Conservation (phyloP, 2,113 vertebrate genomes). For the Corythaeola cristata region DNA sequence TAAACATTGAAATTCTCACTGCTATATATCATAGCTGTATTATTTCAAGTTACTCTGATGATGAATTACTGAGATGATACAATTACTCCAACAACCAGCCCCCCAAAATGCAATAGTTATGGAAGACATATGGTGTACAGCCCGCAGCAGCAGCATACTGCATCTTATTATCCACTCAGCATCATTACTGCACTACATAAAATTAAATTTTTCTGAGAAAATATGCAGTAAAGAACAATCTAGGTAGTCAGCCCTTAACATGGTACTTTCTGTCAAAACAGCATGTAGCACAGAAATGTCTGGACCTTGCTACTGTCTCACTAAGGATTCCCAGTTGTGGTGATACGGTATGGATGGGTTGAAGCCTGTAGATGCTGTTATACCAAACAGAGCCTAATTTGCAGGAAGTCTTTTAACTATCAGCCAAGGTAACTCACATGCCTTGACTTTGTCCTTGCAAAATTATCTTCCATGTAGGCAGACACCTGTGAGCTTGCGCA, state of each 20-base stretch:
- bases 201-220: conserved; percentile 51
- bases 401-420: not conserved
- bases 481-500: not conserved
- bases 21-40: not conserved
- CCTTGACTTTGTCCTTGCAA: not conserved
- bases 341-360: not conserved
- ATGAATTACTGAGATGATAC: conserved; percentile 55
- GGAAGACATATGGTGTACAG: conserved; percentile 74
- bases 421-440: not conserved
- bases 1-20: not conserved
- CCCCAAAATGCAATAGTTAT: conserved; percentile 66
- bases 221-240: conserved; percentile 32
- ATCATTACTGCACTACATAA: conserved; percentile 58
- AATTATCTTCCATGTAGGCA: not conserved
- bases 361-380: not conserved
- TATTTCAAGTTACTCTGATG: conserved; percentile 45
- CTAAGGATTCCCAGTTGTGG: not conserved
- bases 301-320: not conserved
- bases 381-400: not conserved
- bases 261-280: not conserved
- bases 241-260: not conserved
- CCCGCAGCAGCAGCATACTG: conserved; percentile 60
- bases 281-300: not conserved
- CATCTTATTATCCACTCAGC: conserved; percentile 85
- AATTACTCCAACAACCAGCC: conserved; percentile 50